phyloP scores from a whole-genome alignment of 2,888 invertebrate species.

The Acheta domesticus region DNA sequence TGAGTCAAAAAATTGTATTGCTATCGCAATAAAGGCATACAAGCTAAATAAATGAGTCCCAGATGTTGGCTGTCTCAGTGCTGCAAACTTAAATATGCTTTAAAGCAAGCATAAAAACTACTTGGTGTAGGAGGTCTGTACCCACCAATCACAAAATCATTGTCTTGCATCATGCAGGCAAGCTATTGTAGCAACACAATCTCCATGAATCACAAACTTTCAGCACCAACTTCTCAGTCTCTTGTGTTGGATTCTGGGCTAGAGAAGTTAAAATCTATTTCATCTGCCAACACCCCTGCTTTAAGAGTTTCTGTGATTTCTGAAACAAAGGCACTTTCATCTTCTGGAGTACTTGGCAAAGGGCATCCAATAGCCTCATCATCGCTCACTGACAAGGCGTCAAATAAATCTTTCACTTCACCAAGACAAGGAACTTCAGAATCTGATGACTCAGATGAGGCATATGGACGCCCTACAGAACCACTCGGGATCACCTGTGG shows the following conservation, averaged over 20 bases:
- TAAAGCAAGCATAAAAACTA: slow-evolving; percentile 94
- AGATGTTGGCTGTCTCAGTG: slow-evolving; percentile 98
- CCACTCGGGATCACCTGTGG: no score
- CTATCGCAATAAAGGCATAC: slow-evolving; percentile 77
- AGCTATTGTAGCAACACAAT: slow-evolving; percentile 86
- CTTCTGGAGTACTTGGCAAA: not conserved
- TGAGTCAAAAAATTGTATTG: slow-evolving; percentile 82
- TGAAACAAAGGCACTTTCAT: not conserved
- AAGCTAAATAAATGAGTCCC: slow-evolving; percentile 94
- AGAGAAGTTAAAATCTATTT: slow-evolving; percentile 79
- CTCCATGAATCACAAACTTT: slow-evolving; percentile 51
- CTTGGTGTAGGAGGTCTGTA: slow-evolving; percentile 95
- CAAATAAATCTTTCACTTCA: no score
- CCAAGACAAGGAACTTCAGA: no score
- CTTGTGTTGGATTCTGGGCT: slow-evolving; percentile 85
- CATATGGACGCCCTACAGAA: no score
- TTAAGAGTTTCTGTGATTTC: slow-evolving; percentile 80
- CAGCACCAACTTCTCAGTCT: slow-evolving; percentile 90
- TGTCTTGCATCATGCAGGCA: slow-evolving; percentile 96
- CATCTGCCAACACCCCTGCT: slow-evolving; percentile 78
- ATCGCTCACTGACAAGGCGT: no score
- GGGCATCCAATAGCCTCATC: not conserved
- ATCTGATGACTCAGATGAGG: no score
- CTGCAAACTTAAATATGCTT: slow-evolving; percentile 96
- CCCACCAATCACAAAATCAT: slow-evolving; percentile 92